Conservation (phyloP, 2,797 vertebrate species). For the Microtus obscurus region DNA sequence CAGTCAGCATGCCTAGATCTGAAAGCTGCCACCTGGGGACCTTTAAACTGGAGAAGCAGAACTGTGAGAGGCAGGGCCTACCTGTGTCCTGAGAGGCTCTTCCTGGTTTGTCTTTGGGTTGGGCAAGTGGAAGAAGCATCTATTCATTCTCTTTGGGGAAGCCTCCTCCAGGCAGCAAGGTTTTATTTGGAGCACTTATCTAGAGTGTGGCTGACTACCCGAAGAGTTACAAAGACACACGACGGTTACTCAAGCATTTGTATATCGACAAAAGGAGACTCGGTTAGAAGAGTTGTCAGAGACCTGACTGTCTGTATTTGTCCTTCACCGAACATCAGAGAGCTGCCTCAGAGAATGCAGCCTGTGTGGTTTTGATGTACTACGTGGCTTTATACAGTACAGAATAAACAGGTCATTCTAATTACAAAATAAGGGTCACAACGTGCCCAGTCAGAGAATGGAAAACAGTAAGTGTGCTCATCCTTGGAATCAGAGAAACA, state of each 20-base stretch:
- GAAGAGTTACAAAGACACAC: neutral
- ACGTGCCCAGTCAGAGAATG: neutral
- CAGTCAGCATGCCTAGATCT: neutral
- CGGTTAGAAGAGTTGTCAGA: neutral
- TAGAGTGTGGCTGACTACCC: neutral
- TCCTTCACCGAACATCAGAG: neutral
- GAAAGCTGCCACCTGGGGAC: neutral
- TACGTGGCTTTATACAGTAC: neutral
- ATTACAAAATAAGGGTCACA: neutral
- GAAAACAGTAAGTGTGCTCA: neutral
- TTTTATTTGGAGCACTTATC: neutral
- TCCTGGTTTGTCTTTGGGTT: neutral
- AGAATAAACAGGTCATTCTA: constrained; percentile 1
- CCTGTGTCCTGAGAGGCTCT: neutral
- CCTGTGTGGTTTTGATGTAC: neutral
- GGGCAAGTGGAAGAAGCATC: neutral
- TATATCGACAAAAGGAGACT: neutral
- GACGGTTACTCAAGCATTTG: neutral
- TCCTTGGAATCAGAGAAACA: neutral
- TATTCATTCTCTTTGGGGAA: neutral
- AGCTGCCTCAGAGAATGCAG: neutral
- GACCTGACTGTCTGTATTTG: neutral
- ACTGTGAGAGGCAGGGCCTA: neutral
- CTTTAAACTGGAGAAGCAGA: neutral
- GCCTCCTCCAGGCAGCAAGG: neutral